Conservation (phyloP, 2,888 invertebrate genomes). For the Metallyticus violacea region DNA sequence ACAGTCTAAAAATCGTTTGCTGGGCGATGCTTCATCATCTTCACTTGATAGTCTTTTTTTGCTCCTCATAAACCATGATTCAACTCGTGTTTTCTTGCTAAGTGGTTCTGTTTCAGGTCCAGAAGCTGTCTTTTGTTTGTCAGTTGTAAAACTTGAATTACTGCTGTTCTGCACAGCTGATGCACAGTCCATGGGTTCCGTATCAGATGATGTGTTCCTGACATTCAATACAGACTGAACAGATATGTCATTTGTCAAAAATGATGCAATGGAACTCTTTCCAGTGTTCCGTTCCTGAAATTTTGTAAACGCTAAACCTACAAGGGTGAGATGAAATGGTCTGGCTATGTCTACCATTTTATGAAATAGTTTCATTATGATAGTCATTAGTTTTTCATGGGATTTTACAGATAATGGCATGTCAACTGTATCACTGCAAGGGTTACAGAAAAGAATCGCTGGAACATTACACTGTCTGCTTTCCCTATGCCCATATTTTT, state of each 20-base stretch:
- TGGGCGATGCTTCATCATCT: slow-evolving; percentile 54
- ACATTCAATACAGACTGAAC: slow-evolving; percentile 62
- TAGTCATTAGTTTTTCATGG: slow-evolving; percentile 40
- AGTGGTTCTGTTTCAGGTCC: slow-evolving; percentile 71
- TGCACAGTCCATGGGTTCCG: slow-evolving; percentile 5
- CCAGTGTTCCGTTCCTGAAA: slow-evolving; percentile 70
- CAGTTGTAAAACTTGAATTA: neutral
- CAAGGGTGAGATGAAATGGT: slow-evolving; percentile 74
- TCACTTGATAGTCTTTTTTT: slow-evolving; percentile 14
- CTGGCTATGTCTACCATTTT: slow-evolving; percentile 45
- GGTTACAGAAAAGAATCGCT: slow-evolving; percentile 56
- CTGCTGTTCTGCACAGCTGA: neutral
- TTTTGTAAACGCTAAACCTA: slow-evolving; percentile 80
- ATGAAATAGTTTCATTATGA: slow-evolving; percentile 35
- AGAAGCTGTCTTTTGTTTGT: slow-evolving; percentile 50
- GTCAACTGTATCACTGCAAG: slow-evolving; percentile 42
- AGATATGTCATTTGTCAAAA: slow-evolving; percentile 72
- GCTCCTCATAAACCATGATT: slow-evolving; percentile 45
- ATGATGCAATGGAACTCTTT: slow-evolving; percentile 69
- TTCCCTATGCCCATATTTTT: slow-evolving; percentile 68
- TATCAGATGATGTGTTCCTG: slow-evolving; percentile 3
- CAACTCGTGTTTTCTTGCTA: slow-evolving; percentile 65
- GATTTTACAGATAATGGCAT: slow-evolving; percentile 50
- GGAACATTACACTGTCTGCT: slow-evolving; percentile 72
- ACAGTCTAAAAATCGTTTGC: slow-evolving; percentile 65